A percentile compares a stretch with the other conserved stretches of the same genome.
Evolutionary conservation across 2,113 vertebrate species (phyloP).

Genomic region (Albula glossodonta): DNA sequence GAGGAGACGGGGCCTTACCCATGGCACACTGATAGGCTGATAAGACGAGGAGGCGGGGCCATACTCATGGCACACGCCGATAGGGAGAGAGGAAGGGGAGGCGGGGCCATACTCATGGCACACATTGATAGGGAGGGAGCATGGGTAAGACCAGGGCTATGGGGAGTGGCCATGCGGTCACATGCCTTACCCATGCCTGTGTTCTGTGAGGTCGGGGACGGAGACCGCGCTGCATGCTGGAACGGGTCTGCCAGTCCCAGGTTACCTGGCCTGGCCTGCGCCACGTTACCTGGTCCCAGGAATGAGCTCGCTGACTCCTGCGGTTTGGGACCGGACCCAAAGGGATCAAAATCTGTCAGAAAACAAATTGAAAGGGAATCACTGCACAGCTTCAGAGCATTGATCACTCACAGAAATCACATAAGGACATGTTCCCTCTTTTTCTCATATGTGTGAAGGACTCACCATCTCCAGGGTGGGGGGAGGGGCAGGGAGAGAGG

Average conservation of each 20-base stretch:
- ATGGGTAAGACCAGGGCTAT: too few species aligned
- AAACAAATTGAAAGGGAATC: background rate
- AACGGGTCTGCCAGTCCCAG: conserved; percentile 78
- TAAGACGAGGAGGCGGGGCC: too few species aligned
- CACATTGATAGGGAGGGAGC: background rate
- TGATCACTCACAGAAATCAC: background rate
- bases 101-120: too few species aligned
- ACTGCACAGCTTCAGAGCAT: background rate
- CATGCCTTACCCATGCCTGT: conserved; percentile 75
- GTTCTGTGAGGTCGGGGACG: conserved; percentile 82
- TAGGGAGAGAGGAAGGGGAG: background rate
- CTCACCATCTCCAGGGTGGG: conserved; percentile 60
- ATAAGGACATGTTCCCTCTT: background rate
- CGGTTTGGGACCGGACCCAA: conserved; percentile 78
- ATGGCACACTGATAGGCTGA: background rate
- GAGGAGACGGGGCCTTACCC: too few species aligned
- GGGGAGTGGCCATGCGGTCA: background rate
- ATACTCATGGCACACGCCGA: background rate
- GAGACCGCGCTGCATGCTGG: conserved; percentile 84
- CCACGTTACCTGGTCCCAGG: conserved; percentile 77
- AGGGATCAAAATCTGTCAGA: conserved; percentile 80
- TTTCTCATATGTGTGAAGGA: background rate
- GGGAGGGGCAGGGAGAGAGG: conserved; percentile 80
- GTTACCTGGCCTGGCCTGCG: background rate
- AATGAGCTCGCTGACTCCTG: conserved; percentile 89